Conservation (phyloP, 2,113 vertebrate genomes). For the Plotosus lineatus region DNA sequence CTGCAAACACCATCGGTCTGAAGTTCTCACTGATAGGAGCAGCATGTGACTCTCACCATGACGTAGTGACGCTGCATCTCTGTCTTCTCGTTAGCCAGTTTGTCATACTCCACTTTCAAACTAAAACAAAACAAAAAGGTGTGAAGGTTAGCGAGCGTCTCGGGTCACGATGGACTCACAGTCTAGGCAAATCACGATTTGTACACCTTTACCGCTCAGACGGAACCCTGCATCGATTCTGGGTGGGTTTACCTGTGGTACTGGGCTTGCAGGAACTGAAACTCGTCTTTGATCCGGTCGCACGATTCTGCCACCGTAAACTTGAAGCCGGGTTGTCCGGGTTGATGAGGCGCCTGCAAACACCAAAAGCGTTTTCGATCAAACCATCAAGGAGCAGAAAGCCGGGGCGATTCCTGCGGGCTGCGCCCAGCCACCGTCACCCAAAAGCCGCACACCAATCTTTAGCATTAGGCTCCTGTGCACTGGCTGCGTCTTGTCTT, state of each 20-base stretch:
- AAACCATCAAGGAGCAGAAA: slow-evolving; percentile 16
- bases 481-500: not conserved
- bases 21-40: not conserved
- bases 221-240: not conserved
- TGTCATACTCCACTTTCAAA: slow-evolving; percentile 94
- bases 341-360: slow-evolving; percentile 87
- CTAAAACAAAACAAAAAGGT: slow-evolving; percentile 55
- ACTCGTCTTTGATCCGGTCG: slow-evolving; percentile 93
- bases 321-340: slow-evolving; percentile 92
- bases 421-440: slow-evolving; percentile 11
- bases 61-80: slow-evolving; percentile 98
- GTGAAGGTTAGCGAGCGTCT: not conserved
- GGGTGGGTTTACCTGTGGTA: slow-evolving; percentile 83
- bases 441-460: slow-evolving; percentile 32
- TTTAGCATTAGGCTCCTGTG: slow-evolving; percentile 15
- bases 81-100: slow-evolving; percentile 94
- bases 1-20: slow-evolving; percentile 30
- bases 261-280: slow-evolving; percentile 93
- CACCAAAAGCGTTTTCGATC: slow-evolving; percentile 23
- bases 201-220: too few relatives aligned
- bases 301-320: slow-evolving; percentile 94
- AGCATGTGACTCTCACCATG: slow-evolving; percentile 82
- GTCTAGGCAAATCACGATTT: too few relatives aligned
- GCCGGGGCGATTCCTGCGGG: not conserved
- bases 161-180: too few relatives aligned